Evolutionary conservation across 30 jellyfish, hydroid and myxozoan genomes (phyloP), one percentile per base, ranked within the genome.

Genomic region (Hydractinia echinata): DNA sequence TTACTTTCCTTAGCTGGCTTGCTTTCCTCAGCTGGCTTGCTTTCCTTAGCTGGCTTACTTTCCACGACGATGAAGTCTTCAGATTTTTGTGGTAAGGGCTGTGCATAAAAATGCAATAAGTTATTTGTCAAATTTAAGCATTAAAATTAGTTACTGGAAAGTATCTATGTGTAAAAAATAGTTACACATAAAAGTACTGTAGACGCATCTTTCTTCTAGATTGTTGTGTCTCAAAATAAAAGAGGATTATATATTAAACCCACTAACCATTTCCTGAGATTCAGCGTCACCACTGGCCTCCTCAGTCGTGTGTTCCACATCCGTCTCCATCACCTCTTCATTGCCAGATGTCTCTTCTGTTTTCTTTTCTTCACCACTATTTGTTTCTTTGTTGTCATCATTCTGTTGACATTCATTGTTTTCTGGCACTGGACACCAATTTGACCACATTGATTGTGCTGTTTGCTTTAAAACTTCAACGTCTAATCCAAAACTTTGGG

Each of bases 31-130:
- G 44, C 44, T 30, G 44, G 44, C 44, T 30, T 30, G 44, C 2
- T 30, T 30, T 30, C 44, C 44, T 30, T 30, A 30, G 44, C 44
- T 30, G 44, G 44, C 44, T 30, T 30, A 30, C 44, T 30, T 30
- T 85, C 95, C 14, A 79, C 94, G 67, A 85, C 44, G 3, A 79
- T 84, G 55, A 85, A 85, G 19, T 85, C 95, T 19, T 72, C 84
- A 71, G 91, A 82, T 15, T 82, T 71, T 20, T 51, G 81, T 73
- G 39, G 74, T 18, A 11, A 30, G 16, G 74, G 9, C 74, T 64
- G 16, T 64, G 4, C 18, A 64, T 7, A 64, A 51, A 64, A 13
- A 64, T 6, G 74, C 19, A 64, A 64, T 13, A 13, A 58, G 18
- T 58, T 58, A 11, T 0, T 30, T 30, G 44, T 30, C 44, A 30